phyloP scores from a whole-genome alignment of 2,113 vertebrate genomes.

The Oryzias curvinotus region DNA sequence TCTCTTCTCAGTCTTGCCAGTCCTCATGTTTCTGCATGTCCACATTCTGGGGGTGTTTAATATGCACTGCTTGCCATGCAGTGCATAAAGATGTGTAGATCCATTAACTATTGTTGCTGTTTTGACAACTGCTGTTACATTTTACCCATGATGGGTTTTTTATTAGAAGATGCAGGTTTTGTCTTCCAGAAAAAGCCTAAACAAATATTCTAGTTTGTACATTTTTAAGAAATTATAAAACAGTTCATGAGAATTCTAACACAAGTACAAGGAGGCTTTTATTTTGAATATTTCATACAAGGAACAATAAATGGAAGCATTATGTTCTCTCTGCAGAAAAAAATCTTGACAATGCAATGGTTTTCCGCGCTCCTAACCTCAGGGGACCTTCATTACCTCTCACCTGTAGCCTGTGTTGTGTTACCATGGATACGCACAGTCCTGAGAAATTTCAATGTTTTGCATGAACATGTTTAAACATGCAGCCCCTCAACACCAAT shows the following conservation, averaged over 20 bases:
- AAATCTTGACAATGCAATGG: constrained; percentile 27
- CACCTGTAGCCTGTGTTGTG: constrained; percentile 77
- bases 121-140: constrained; percentile 18
- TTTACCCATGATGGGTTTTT: constrained; percentile 17
- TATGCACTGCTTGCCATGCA: constrained; percentile 60
- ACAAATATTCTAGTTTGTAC: neutral
- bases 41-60: constrained; percentile 53
- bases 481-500: neutral
- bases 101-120: constrained; percentile 36
- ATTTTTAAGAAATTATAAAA: constrained; percentile 1
- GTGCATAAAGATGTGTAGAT: constrained; percentile 54
- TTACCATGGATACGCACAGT: constrained; percentile 86
- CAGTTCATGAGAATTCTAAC: neutral
- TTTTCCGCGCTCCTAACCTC: constrained; percentile 68
- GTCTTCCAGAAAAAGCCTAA: neutral
- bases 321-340: constrained; percentile 3
- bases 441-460: constrained; percentile 58
- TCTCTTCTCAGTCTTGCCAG: constrained; percentile 48
- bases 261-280: neutral
- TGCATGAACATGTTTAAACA: constrained; percentile 25
- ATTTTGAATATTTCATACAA: neutral
- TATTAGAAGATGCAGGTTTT: constrained; percentile 1
- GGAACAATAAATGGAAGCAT: neutral
- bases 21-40: constrained; percentile 55
- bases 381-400: constrained; percentile 56